Conservation (phyloP, 2,113 vertebrate genomes). For the Chaetodon trifascialis region DNA sequence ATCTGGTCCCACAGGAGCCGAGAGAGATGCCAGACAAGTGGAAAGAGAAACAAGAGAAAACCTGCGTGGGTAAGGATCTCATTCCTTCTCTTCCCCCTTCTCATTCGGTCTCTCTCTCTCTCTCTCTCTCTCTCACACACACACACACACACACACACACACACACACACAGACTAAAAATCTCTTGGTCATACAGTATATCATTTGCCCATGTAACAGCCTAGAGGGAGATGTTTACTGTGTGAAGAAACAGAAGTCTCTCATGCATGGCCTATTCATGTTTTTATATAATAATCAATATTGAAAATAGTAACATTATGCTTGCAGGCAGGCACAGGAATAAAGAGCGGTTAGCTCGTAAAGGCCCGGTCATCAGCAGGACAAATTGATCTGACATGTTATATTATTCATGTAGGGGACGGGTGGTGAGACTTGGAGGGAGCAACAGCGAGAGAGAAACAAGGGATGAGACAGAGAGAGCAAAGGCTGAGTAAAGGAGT, state of each 20-base stretch:
- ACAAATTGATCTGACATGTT: constrained; percentile 75
- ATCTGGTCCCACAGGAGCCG: constrained; percentile 79
- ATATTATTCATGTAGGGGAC: constrained; percentile 63
- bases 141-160: constrained; percentile 9
- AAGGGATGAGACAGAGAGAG: constrained; percentile 30
- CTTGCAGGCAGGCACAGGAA: constrained; percentile 59
- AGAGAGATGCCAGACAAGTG: constrained; percentile 73
- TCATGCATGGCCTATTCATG: constrained; percentile 62
- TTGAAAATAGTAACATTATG: constrained; percentile 66
- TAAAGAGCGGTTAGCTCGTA: constrained; percentile 58
- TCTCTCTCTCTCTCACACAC: constrained; percentile 19
- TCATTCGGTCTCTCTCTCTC: neutral
- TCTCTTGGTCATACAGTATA: constrained; percentile 50
- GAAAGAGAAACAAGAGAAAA: constrained; percentile 78
- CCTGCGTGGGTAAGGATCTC: constrained; percentile 53
- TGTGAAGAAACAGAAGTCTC: constrained; percentile 51
- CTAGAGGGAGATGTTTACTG: constrained; percentile 44
- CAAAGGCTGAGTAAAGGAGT: constrained; percentile 36
- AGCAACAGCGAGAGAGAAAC: constrained; percentile 27
- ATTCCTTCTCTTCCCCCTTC: constrained; percentile 9
- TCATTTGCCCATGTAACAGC: constrained; percentile 56
- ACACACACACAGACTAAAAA: neutral
- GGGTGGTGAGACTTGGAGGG: constrained; percentile 41
- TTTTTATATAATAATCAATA: constrained; percentile 75
- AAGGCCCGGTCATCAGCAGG: constrained; percentile 57